phyloP scores from a whole-genome alignment of 2,797 vertebrate genomes.

The Heterohyrax brucei region DNA sequence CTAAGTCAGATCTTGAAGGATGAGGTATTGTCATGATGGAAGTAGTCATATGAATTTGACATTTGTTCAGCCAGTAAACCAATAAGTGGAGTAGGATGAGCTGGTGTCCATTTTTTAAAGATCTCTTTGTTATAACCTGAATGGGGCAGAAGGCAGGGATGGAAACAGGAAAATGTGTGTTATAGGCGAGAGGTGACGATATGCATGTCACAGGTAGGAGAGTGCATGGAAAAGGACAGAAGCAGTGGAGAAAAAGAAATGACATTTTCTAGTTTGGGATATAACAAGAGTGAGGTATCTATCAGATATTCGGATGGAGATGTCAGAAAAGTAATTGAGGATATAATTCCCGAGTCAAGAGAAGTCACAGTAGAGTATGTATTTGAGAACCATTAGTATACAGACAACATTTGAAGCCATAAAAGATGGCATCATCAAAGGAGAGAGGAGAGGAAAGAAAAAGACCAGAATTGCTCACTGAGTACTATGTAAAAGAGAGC shows the following conservation, averaged over 20 bases:
- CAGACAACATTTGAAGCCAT: not conserved
- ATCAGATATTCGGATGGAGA: conserved; percentile 17
- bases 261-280: not conserved
- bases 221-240: not conserved
- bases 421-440: conserved; percentile 8
- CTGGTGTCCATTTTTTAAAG: conserved; percentile 5
- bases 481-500: not conserved
- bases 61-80: not conserved
- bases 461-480: not conserved
- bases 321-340: not conserved
- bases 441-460: not conserved
- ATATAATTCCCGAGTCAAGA: not conserved
- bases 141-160: not conserved
- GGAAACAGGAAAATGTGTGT: not conserved
- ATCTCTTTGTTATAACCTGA: not conserved
- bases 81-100: not conserved
- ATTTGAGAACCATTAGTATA: conserved; percentile 9
- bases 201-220: not conserved
- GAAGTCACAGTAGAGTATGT: not conserved
- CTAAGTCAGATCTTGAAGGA: conserved; percentile 16
- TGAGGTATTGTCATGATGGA: not conserved
- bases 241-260: not conserved
- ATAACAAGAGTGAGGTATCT: not conserved
- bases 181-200: not conserved
- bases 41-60: not conserved